A percentile compares a stretch with the other conserved stretches of the same genome.
phyloP scores from a whole-genome alignment of 2,888 invertebrate species.

The Margaritifera margaritifera region DNA sequence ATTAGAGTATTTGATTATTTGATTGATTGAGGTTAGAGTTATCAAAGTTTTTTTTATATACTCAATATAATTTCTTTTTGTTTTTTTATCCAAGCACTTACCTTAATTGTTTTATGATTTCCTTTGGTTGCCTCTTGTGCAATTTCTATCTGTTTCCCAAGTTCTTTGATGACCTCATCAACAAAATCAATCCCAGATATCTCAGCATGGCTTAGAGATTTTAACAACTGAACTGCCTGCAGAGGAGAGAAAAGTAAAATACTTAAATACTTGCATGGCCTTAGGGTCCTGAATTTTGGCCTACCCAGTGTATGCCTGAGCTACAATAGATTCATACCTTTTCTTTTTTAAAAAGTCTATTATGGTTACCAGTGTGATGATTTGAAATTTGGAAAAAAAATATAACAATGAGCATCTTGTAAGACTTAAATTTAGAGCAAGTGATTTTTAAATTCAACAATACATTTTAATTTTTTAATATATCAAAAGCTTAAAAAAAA shows the following conservation, averaged over 20 bases:
- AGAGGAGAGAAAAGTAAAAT: slow-evolving; percentile 39
- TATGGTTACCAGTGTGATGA: too few relatives aligned
- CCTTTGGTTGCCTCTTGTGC: slow-evolving; percentile 84
- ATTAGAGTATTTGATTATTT: too few relatives aligned
- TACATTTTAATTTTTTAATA: too few relatives aligned
- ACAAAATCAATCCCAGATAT: slow-evolving; percentile 84
- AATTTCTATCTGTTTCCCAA: slow-evolving; percentile 83
- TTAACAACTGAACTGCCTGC: slow-evolving; percentile 86
- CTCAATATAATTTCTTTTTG: background rate
- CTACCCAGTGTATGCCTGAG: too few relatives aligned
- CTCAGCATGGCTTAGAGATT: slow-evolving; percentile 84
- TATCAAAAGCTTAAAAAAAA: too few relatives aligned
- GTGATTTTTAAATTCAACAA: too few relatives aligned
- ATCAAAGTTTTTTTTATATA: background rate
- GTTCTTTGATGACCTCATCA: slow-evolving; percentile 84
- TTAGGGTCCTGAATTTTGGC: background rate
- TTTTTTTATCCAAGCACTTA: slow-evolving; percentile 67
- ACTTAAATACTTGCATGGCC: background rate
- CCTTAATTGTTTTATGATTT: slow-evolving; percentile 92
- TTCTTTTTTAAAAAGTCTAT: too few relatives aligned
- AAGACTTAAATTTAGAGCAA: too few relatives aligned
- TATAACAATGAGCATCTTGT: too few relatives aligned
- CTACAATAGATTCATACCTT: too few relatives aligned
- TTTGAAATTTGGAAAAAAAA: too few relatives aligned
- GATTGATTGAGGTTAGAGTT: background rate